Evolutionary conservation across 2,888 invertebrate genomes (phyloP).

Genomic region (Buathra laborator): DNA sequence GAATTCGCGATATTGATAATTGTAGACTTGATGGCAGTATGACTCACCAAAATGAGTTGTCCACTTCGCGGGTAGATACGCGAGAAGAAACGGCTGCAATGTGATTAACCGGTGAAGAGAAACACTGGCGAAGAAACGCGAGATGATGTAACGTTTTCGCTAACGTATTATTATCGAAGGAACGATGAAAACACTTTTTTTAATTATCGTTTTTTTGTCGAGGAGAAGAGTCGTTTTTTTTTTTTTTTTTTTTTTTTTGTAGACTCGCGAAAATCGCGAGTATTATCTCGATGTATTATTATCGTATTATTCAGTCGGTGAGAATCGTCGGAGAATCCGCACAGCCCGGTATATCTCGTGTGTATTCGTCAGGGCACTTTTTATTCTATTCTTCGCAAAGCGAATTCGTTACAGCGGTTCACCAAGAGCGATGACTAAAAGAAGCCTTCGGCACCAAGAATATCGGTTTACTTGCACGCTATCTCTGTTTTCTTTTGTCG

Average conservation of each 20-base stretch:
- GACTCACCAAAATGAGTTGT: slow-evolving; percentile 70
- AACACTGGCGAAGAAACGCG: slow-evolving; percentile 15
- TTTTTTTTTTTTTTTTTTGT: neutral
- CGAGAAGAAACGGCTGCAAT: slow-evolving; percentile 57
- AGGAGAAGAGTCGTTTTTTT: slow-evolving; percentile 33
- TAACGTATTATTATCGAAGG: slow-evolving; percentile 12
- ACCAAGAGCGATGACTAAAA: slow-evolving; percentile 47
- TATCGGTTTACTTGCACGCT: slow-evolving; percentile 56
- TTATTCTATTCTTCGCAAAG: slow-evolving; percentile 37
- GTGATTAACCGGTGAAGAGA: slow-evolving; percentile 50
- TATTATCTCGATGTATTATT: slow-evolving; percentile 12
- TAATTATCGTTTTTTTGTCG: neutral
- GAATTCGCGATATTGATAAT: slow-evolving; percentile 45
- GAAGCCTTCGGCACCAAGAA: slow-evolving; percentile 55
- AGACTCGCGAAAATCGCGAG: slow-evolving; percentile 6
- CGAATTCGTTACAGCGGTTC: slow-evolving; percentile 51
- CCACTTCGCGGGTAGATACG: slow-evolving; percentile 56
- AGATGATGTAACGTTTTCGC: slow-evolving; percentile 28
- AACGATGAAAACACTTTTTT: neutral
- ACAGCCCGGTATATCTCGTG: slow-evolving; percentile 6
- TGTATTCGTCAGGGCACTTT: slow-evolving; percentile 40
- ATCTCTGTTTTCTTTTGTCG: slow-evolving; percentile 36
- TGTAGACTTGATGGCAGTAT: slow-evolving; percentile 30
- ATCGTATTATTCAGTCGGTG: slow-evolving; percentile 15
- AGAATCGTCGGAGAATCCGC: slow-evolving; percentile 34